Evolutionary conservation across 2,113 vertebrate species (phyloP).

Genomic region (Agelaius tricolor): DNA sequence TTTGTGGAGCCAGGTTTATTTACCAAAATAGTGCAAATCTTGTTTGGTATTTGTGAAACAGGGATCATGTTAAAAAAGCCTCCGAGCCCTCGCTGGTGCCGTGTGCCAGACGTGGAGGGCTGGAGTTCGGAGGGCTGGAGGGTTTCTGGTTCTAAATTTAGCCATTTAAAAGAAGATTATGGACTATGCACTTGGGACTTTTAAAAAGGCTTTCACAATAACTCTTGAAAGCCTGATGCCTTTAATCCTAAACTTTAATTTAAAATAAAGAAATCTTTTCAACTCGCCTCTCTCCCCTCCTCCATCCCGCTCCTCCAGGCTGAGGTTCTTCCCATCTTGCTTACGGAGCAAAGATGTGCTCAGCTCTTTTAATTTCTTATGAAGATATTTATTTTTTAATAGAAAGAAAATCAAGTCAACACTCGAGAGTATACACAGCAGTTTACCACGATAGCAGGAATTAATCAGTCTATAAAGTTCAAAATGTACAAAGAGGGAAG

Average conservation of each 20-base stretch:
- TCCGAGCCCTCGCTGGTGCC: neutral
- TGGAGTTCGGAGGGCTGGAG: conserved; percentile 38
- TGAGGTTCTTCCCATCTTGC: conserved; percentile 36
- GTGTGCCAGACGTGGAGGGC: neutral
- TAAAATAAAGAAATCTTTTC: conserved; percentile 80
- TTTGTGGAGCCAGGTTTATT: neutral
- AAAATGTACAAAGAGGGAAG: conserved; percentile 60
- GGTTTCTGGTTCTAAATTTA: conserved; percentile 70
- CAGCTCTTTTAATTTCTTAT: conserved; percentile 74
- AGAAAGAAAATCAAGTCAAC: conserved; percentile 73
- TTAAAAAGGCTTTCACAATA: conserved; percentile 72
- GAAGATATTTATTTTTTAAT: conserved; percentile 67
- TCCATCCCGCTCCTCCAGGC: neutral
- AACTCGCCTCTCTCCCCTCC: conserved; percentile 37
- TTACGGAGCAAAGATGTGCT: conserved; percentile 59
- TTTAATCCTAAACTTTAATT: conserved; percentile 82
- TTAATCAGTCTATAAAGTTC: conserved; percentile 79
- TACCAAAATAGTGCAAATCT: neutral
- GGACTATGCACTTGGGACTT: conserved; percentile 71
- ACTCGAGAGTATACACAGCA: conserved; percentile 59
- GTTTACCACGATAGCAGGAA: conserved; percentile 71
- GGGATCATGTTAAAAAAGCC: neutral
- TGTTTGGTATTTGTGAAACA: neutral
- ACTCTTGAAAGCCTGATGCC: conserved; percentile 71
- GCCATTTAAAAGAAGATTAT: conserved; percentile 78